A percentile compares a stretch with the other conserved stretches of the same genome.
Conservation (phyloP, 2,888 invertebrate genomes). For the Vesta saturnalis region DNA sequence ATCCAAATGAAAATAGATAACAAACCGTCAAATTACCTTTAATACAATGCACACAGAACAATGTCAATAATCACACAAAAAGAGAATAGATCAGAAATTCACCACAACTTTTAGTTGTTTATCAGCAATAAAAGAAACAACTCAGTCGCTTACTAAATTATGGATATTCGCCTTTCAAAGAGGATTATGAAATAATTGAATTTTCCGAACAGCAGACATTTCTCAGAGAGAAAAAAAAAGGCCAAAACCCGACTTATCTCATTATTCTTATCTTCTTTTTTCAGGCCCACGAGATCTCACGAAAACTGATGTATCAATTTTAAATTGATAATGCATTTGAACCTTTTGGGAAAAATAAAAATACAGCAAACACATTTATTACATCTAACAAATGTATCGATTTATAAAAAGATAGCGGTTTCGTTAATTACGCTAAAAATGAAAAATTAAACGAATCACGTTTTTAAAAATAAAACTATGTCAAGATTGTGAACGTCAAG, state of each 20-base stretch:
- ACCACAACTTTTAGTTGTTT: conserved; percentile 7
- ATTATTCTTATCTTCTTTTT: conserved; percentile 25
- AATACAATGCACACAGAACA: not conserved
- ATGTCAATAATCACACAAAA: too few species aligned
- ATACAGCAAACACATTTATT: not conserved
- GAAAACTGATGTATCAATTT: conserved; percentile 30
- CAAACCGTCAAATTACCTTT: not conserved
- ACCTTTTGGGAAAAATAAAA: conserved; percentile 26
- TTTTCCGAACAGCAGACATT: conserved; percentile 28
- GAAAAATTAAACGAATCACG: not conserved
- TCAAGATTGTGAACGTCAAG: conserved; percentile 32
- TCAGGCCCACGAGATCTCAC: conserved; percentile 15
- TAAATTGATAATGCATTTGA: conserved; percentile 25
- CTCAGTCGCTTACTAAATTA: conserved; percentile 18
- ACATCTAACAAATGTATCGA: not conserved
- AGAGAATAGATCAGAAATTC: not conserved
- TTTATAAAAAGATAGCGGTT: too few species aligned
- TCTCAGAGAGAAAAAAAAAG: conserved; percentile 18
- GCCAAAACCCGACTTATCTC: conserved; percentile 19
- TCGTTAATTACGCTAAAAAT: not conserved
- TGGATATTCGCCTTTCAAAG: conserved; percentile 26
- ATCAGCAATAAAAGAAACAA: conserved; percentile 18
- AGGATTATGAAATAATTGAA: conserved; percentile 35
- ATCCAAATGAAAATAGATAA: not conserved
- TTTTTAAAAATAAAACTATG: not conserved